Base-by-base conservation (phyloP, 2,888 invertebrate genomes). In the Diaprepes abbreviatus region DNA sequence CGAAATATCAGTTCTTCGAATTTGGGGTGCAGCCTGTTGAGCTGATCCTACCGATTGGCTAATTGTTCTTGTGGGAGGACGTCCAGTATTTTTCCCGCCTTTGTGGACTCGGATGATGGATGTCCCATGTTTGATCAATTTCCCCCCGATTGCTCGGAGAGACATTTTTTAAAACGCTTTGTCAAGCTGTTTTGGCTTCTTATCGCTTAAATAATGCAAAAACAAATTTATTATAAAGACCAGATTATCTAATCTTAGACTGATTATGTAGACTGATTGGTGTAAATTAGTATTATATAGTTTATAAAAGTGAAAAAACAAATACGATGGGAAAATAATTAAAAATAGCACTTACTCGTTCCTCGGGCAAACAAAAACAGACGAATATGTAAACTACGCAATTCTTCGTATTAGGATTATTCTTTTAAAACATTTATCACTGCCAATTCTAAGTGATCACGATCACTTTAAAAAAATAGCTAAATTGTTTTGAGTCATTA, bases 81-180 rank as follows among this genome's bases (percentile, higher is more conserved):
- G 58, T 6, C 52, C 83, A 78, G 86, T 85, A 79, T 86, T 84
- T 74, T 87, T 84, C 80, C 87, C 83, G 81, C 85, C 85, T 74
- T 86, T 82, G 78, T 84, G 17, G 21, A 62, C 84, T 76, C 87
- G 86, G 76, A 88, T 78, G 77, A 87, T 81, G 75, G 83, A 81
- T 81, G 87, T 87, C 88, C 89, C 89, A 89, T 89, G 87, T 86
- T 87, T 88, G 76, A 86, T 83, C 66, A 89, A 83, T 79, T 88
- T 87, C 74, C 82, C 83, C 70, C 86, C 86, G 54, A 88, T 78
- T 74, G 87, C 84, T 77, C 88, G 85, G 76, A 89, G 84, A 79
- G 89, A 89, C 89, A 89, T 89, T 79, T 57, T 59, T 55, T 54
- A 54, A 1, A 7, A 12, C 21, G 17, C 54, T 28, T 28, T 14